Evolutionary conservation across 1,140 invertebrate species (phyloP), one percentile per base, ranked within the genome.

Genomic region (Kradibia gibbosae): DNA sequence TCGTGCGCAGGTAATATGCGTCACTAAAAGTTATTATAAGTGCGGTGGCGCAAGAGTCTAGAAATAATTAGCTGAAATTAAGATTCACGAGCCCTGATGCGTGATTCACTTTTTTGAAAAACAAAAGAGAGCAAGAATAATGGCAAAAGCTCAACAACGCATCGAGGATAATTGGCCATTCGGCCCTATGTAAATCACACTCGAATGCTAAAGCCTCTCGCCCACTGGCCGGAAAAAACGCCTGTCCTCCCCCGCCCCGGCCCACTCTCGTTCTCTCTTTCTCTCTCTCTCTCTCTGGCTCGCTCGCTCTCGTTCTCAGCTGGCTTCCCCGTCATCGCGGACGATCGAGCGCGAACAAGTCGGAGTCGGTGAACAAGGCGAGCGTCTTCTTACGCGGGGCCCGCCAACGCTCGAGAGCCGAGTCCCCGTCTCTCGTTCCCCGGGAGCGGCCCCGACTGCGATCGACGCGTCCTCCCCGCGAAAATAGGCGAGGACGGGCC

Each of bases 21-120:
- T n/a, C 15, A 60, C 55, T 60, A 60, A 60, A 60, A 13, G n/a
- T 53, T 20, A 53, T 67, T 67, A 28, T 67, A 39, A 22, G 3
- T 10, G 4, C 20, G 3, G 15, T 39, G 15, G 45, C 45, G 31
- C 2, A 67, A 22, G 34, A 15, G 10, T 13, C 22, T 39, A 17
- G 17, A 39, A 67, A 31, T 39, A 39, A 67, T 67, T 67, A 67
- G 62, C n/a, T 67, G 15, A 22, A 39, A 67, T 67, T 67, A 67
- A 67, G 11, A 67, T 39, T 67, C 20, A 8, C n/a, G 34, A 36
- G 3, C 20, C 3, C 39, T 15, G 3, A 62, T 1, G 8, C 34
- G 10, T 67, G 39, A 67, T 67, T 39, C n/a, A 39, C 4, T 67
- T n/a, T 39, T 39, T n/a, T n/a, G 1, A n/a, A 39, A 17, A n/a